phyloP scores from a whole-genome alignment of 1,140 invertebrate species.

The Drosophila jambulina region DNA sequence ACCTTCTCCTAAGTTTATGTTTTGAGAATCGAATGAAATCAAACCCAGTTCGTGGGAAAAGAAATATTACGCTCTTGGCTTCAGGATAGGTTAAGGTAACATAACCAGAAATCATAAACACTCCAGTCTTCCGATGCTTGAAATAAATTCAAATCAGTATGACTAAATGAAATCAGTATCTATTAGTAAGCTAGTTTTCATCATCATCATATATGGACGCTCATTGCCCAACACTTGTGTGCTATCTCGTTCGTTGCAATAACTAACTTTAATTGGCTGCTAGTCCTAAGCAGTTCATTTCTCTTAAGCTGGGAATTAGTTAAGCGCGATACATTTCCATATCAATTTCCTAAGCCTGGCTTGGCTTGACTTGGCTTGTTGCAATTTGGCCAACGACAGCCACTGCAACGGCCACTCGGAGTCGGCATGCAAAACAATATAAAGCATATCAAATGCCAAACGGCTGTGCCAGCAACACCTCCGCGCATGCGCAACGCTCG shows the following conservation, averaged over 20 bases:
- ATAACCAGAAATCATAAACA: not conserved
- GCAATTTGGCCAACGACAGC: slow-evolving; percentile 49
- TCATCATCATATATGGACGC: not conserved
- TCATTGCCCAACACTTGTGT: slow-evolving; percentile 19
- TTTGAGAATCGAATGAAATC: not conserved
- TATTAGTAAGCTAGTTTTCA: not conserved
- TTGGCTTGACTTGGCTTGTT: slow-evolving; percentile 28
- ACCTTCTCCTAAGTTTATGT: not conserved
- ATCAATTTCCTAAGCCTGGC: slow-evolving; percentile 49
- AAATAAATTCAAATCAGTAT: slow-evolving; percentile 9
- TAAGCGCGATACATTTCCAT: slow-evolving; percentile 52
- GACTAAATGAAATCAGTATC: not conserved
- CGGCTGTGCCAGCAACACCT: slow-evolving; percentile 58
- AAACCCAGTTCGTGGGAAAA: not conserved
- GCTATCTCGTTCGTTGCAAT: slow-evolving; percentile 19
- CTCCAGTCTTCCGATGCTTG: too few relatives aligned
- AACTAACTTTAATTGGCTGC: slow-evolving; percentile 46
- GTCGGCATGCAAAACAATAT: slow-evolving; percentile 64
- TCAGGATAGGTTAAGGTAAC: not conserved
- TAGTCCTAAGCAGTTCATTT: slow-evolving; percentile 43
- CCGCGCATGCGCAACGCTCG: slow-evolving; percentile 63
- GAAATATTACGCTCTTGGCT: not conserved
- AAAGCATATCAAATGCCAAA: slow-evolving; percentile 68
- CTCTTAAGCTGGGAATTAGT: slow-evolving; percentile 47
- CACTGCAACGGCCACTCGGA: slow-evolving; percentile 24